Evolutionary conservation across 2,113 vertebrate species (phyloP), one percentile per base, ranked within the genome.

Genomic region (Gambusia affinis): DNA sequence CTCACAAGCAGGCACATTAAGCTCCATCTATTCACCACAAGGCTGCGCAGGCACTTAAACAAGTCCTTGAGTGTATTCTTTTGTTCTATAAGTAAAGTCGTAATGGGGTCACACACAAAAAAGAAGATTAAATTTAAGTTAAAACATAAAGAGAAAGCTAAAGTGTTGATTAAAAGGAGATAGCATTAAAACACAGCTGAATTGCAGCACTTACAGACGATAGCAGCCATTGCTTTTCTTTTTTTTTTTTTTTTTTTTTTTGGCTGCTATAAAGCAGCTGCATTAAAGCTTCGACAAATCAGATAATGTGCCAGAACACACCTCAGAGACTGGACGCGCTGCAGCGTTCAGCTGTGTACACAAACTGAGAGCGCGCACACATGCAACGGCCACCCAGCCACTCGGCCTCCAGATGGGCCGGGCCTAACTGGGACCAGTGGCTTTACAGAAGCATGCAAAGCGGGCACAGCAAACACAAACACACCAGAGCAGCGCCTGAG

Each of bases 311-410:
- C 87, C 79, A 83, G 76, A 76, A 60, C 47, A 51, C 62, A 86
- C 67, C 66, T 74, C 62, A 8, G 60, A 76, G 60, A 61, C 30
- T 67, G 81, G 74, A 86, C 27, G 31, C 60, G 75, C 77, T 78
- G 85, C 85, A 79, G 27, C 29, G 33, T 72, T 91, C 89, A 91
- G 89, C 90, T 89, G 86, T 86, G 87, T 51, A 84, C 86, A 87
- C 80, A 75, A 54, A 27, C 72, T 47, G 63, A n/a, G 51, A n/a
- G 51, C 7, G 71, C 28, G 74, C 70, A 81, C 62, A 76, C 28
- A 54, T 51, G 70, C 11, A 71, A 67, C 14, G 77, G 84, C 88
- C 88, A 91, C 89, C 88, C 88, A 91, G 74, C 35, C 83, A 84
- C 83, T 65, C 8, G 31, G 70, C 60, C 78, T 91, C 85, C 88